Evolutionary conservation across 2,888 invertebrate species (phyloP), one percentile per base, ranked within the genome.

Genomic region (Lepetodrilus schrolli): DNA sequence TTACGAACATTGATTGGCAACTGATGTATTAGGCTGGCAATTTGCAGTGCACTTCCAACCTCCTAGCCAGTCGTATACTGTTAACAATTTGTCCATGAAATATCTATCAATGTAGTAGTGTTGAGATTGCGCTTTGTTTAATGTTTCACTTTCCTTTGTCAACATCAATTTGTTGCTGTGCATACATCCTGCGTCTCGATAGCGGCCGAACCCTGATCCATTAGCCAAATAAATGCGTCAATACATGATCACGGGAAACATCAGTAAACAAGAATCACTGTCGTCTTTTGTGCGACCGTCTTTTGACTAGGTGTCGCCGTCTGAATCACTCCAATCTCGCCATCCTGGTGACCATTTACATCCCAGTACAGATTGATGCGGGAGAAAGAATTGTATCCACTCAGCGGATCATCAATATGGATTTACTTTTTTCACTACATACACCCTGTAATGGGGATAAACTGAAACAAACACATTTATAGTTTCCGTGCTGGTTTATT

Each of bases 181-280:
- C 58, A 58, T 58, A 58, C 58, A 58, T 30, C 58, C 26, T 13
- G 13, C 26, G 23, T 58, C 58, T 58, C 58, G 58, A 58, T 58
- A 58, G 58, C 34, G 58, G 30, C 51, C 34, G 58, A n/a, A 30
- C 58, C 26, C 58, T 58, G 58, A 58, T 58, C 58, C 58, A 58
- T 58, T 58, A 58, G 58, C 58, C 58, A 58, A 58, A 58, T 58
- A 58, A 58, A 58, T 30, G 58, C 58, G 30, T 58, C 58, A 58
- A 58, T 58, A 58, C 58, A 17, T 34, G 58, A 58, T 58, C 58
- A 17, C 58, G 58, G 58, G 58, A 58, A 58, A 30, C 58, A 58
- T 58, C 58, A 34, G 58, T 34, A 58, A 58, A 58, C 58, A 58
- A 58, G 26, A 30, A 26, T 58, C 58, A 26, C 30, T 34, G 58